These are phyloP conservation scores for Leucosticte australis DNA, from an alignment of 2,113 vertebrate species.

Conservation along the genomic window DNA sequence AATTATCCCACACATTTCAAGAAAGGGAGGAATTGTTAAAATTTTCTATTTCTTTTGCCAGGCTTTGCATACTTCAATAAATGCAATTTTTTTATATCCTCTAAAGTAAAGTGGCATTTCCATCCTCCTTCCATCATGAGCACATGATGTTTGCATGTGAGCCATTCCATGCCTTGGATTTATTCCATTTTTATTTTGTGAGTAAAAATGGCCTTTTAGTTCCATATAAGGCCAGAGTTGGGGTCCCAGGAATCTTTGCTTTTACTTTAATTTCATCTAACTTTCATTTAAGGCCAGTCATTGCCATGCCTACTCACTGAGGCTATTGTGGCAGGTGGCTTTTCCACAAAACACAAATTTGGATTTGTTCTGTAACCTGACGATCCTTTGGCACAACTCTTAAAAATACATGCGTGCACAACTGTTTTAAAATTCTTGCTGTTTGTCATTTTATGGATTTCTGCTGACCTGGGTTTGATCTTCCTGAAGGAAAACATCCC, in stretches of 20 bases:
- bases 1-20: neutral
- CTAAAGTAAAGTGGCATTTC: neutral
- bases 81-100: neutral
- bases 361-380: neutral
- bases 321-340: neutral
- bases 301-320: neutral
- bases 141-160: neutral
- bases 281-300: neutral
- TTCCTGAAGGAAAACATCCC: neutral
- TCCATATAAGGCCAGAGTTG: neutral
- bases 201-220: neutral
- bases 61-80: neutral
- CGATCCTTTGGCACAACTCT: neutral
- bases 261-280: neutral
- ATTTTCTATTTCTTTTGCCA: neutral
- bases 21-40: neutral
- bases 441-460: neutral
- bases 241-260: neutral
- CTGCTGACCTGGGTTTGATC: neutral
- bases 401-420: accelerated
- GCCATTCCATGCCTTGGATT: neutral
- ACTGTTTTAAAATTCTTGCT: neutral
- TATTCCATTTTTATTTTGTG: neutral
- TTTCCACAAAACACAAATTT: neutral
- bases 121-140: neutral